Evolutionary conservation across 2,113 vertebrate species (phyloP).

Genomic region (Tonatia bakeri): DNA sequence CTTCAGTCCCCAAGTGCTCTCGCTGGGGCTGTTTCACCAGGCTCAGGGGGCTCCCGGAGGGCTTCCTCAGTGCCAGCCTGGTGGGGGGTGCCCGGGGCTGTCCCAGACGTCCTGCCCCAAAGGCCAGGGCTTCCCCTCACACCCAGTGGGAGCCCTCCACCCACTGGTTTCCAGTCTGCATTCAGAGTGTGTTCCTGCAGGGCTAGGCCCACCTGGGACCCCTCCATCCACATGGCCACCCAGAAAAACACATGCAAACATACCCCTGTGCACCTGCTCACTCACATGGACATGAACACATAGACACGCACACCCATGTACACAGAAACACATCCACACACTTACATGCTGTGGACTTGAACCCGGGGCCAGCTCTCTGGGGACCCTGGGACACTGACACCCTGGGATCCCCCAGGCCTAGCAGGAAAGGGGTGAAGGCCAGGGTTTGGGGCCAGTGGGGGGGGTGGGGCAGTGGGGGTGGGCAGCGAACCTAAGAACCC

Average conservation of each 20-base stretch:
- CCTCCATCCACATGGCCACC: too few species aligned
- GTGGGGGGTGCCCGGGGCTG: background rate
- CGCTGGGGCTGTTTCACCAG: background rate
- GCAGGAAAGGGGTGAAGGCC: accelerated
- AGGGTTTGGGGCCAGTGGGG: accelerated
- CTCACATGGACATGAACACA: background rate
- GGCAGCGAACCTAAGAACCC: background rate
- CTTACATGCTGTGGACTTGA: background rate
- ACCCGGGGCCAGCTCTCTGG: background rate
- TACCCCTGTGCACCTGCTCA: background rate
- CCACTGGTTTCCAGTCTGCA: background rate
- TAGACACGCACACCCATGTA: background rate
- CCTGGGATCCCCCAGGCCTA: background rate
- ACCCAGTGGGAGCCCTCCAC: background rate
- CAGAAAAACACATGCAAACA: background rate
- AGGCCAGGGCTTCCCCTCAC: background rate
- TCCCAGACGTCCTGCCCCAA: background rate
- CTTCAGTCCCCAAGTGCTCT: background rate
- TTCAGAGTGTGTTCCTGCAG: background rate
- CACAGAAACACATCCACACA: too few species aligned
- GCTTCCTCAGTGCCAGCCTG: background rate
- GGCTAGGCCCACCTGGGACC: background rate
- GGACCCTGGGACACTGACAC: background rate
- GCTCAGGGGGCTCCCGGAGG: background rate
- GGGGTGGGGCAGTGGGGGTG: background rate